Percentiles rank a stretch among this genome's conserved stretches.
These are phyloP conservation scores for Callyntrura sp. DNA, from an alignment of 2,888 invertebrate genomes.

Conservation along the genomic window DNA sequence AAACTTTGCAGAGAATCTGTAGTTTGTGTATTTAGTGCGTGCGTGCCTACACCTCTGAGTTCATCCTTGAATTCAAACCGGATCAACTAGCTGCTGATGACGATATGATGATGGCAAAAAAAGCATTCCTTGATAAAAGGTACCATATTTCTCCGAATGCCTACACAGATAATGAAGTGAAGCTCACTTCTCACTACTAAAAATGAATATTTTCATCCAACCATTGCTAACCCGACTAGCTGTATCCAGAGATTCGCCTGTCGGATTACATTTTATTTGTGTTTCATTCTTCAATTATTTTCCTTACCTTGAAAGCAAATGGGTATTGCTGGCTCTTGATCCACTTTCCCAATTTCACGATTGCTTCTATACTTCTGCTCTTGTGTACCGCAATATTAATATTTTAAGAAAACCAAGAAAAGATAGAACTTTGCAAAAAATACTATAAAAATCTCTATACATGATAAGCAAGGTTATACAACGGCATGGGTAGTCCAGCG, in stretches of 20 bases:
- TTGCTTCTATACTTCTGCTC: background rate
- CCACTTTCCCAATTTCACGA: conserved; percentile 2
- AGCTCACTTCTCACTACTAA: background rate
- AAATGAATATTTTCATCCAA: background rate
- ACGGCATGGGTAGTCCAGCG: too few species aligned
- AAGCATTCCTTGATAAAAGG: background rate
- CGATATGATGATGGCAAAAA: conserved; percentile 2
- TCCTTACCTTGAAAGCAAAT: conserved; percentile 43
- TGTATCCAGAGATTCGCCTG: background rate
- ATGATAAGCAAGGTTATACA: too few species aligned
- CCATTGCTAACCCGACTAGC: background rate
- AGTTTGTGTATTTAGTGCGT: background rate
- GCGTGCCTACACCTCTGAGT: background rate
- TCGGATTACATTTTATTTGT: background rate
- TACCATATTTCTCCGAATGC: background rate
- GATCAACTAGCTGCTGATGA: conserved; percentile 6
- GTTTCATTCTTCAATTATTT: conserved; percentile 22
- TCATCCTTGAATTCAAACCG: background rate
- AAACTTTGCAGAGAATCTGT: conserved; percentile 8
- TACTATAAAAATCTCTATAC: too few species aligned
- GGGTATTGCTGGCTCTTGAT: conserved; percentile 26
- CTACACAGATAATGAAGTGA: conserved; percentile 15
- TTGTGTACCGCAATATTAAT: conserved; percentile 31
- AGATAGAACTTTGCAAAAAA: too few species aligned
- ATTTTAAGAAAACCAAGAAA: background rate